A percentile compares a stretch with the other conserved stretches of the same genome.
phyloP scores from a whole-genome alignment of 2,113 vertebrate species.

The Notothenia rossii region DNA sequence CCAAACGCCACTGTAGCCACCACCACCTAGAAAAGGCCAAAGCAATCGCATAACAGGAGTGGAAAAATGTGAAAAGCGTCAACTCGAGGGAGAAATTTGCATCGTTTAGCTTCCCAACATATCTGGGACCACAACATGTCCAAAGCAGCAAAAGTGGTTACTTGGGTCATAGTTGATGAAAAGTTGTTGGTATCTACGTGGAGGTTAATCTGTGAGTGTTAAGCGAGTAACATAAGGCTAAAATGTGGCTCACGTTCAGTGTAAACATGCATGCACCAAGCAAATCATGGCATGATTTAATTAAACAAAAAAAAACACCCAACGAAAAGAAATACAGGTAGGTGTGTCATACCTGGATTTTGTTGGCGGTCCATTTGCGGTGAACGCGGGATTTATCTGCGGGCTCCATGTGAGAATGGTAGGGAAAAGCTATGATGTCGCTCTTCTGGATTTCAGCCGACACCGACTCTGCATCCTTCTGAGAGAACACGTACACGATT shows the following conservation, averaged over 20 bases:
- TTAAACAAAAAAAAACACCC: too few relatives aligned
- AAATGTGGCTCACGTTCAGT: too few relatives aligned
- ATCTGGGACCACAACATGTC: too few relatives aligned
- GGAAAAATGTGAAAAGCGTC: too few relatives aligned
- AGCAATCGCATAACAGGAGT: neutral
- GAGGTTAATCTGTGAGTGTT: too few relatives aligned
- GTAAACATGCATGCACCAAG: neutral
- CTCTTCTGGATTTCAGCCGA: constrained; percentile 88
- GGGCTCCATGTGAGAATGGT: constrained; percentile 94
- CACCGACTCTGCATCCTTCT: constrained; percentile 94
- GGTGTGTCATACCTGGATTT: constrained; percentile 88
- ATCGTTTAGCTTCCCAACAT: too few relatives aligned
- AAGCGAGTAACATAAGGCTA: too few relatives aligned
- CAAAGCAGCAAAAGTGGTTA: too few relatives aligned
- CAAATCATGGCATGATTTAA: neutral
- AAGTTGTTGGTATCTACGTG: too few relatives aligned
- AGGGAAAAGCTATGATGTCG: constrained; percentile 88
- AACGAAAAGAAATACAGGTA: neutral
- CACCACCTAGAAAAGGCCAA: constrained; percentile 85
- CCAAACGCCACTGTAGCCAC: constrained; percentile 98
- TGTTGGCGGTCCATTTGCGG: constrained; percentile 89
- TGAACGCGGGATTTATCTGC: constrained; percentile 90
- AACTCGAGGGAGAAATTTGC: too few relatives aligned
- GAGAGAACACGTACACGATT: constrained; percentile 97
- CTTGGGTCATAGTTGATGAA: too few relatives aligned